These are phyloP conservation scores for Drosophila subquinaria DNA, from an alignment of 2,888 invertebrate genomes.

Conservation along the genomic window DNA sequence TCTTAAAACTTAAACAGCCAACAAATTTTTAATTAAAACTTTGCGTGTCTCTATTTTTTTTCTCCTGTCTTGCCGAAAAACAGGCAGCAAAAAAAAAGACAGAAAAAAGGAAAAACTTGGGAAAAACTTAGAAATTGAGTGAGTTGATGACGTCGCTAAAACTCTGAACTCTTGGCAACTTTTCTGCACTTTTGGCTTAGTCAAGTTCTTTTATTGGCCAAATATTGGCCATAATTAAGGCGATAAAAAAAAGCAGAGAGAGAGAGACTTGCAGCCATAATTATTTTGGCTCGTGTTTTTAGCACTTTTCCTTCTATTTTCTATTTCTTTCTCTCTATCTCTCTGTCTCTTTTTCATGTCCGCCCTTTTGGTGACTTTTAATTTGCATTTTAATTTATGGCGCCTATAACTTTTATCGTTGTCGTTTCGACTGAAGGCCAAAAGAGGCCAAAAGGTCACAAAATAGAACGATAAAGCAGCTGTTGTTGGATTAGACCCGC, in stretches of 20 bases:
- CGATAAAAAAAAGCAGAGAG: constrained; percentile 51
- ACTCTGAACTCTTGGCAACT: constrained; percentile 32
- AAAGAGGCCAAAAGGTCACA: constrained; percentile 65
- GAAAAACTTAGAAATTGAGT: constrained; percentile 39
- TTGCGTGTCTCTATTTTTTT: constrained; percentile 41
- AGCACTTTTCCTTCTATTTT: not conserved
- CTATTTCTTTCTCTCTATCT: not conserved
- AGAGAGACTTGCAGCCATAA: constrained; percentile 40
- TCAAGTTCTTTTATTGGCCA: constrained; percentile 67
- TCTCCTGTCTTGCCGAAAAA: constrained; percentile 18
- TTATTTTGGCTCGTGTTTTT: constrained; percentile 42
- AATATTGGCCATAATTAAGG: constrained; percentile 74
- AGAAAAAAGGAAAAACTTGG: constrained; percentile 1
- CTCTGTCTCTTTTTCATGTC: not conserved
- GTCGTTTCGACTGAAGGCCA: constrained; percentile 34
- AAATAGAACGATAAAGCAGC: constrained; percentile 51
- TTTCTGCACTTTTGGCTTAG: constrained; percentile 42
- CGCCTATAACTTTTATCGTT: constrained; percentile 73
- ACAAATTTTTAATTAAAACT: constrained; percentile 72
- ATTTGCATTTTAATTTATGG: constrained; percentile 78
- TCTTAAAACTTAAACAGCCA: constrained; percentile 32
- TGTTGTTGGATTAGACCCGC: constrained; percentile 49
- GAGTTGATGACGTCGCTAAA: constrained; percentile 35
- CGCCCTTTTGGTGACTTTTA: constrained; percentile 54
- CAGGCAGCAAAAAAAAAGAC: not conserved